A percentile compares a stretch with the other conserved stretches of the same genome.
These are phyloP conservation scores for Papilio demoleus DNA, from an alignment of 2,888 invertebrate genomes.

Conservation along the genomic window DNA sequence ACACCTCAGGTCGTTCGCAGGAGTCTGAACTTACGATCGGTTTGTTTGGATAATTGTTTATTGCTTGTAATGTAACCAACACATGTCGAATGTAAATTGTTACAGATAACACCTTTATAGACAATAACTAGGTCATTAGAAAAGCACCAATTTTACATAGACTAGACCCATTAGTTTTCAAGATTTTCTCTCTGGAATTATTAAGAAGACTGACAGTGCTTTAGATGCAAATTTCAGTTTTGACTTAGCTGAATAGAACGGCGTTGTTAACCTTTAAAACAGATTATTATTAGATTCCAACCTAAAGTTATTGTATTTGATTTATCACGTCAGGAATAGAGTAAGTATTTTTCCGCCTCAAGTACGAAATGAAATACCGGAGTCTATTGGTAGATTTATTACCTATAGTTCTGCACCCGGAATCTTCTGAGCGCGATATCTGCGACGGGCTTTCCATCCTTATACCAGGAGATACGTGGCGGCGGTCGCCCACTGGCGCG, in stretches of 20 bases:
- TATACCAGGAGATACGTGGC: conserved; percentile 92
- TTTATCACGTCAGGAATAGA: background rate
- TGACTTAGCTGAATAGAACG: no score
- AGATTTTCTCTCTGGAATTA: background rate
- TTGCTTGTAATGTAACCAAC: conserved; percentile 59
- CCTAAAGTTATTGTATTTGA: background rate
- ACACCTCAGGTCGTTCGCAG: conserved; percentile 67
- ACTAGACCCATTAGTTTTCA: background rate
- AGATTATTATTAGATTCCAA: background rate
- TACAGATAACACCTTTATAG: conserved; percentile 54
- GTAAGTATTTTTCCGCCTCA: background rate
- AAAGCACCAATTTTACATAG: conserved; percentile 43
- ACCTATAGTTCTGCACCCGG: conserved; percentile 86
- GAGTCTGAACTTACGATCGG: conserved; percentile 68
- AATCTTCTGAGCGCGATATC: conserved; percentile 83
- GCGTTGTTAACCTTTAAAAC: no score
- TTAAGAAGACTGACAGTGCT: background rate
- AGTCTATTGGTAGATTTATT: background rate
- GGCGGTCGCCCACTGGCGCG: conserved; percentile 90
- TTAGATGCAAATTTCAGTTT: background rate
- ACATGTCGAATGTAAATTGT: conserved; percentile 48
- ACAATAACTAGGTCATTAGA: conserved; percentile 57
- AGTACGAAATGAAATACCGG: background rate
- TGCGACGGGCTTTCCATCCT: conserved; percentile 86
- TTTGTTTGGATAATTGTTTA: conserved; percentile 57